These are phyloP conservation scores for Merops nubicus DNA, from an alignment of 2,113 vertebrate species.

Conservation along the genomic window DNA sequence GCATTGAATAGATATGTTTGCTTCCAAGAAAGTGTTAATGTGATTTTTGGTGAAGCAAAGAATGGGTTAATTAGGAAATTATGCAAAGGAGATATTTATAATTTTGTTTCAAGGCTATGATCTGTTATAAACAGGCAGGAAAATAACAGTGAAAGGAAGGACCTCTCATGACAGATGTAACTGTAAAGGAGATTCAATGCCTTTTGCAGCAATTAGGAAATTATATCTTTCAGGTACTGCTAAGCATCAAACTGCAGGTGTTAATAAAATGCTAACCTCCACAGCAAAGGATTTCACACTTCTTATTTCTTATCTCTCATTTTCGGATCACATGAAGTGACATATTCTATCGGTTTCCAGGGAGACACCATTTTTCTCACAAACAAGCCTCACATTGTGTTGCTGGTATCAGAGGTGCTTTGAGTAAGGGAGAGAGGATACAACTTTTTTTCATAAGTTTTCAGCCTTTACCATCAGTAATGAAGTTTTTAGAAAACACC, in stretches of 20 bases:
- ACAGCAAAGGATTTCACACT: not conserved
- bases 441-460: not conserved
- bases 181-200: not conserved
- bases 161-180: not conserved
- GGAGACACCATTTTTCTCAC: not conserved
- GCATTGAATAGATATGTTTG: not conserved
- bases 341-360: slow-evolving; percentile 2
- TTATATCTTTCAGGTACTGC: not conserved
- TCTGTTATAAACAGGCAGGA: not conserved
- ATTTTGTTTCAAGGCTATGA: not conserved
- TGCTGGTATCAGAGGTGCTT: not conserved
- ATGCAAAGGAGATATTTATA: not conserved
- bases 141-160: not conserved
- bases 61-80: slow-evolving; percentile 17
- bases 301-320: not conserved
- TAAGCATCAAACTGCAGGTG: not conserved
- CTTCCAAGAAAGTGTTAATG: not conserved
- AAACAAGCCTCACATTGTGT: not conserved
- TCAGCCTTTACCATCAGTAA: not conserved
- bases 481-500: not conserved
- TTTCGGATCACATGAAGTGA: not conserved
- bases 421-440: not conserved
- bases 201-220: slow-evolving; percentile 6
- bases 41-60: not conserved
- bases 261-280: slow-evolving; percentile 26